A percentile compares a stretch with the other conserved stretches of the same genome.
These are phyloP conservation scores for Gymnosoma rotundatum DNA, from an alignment of 2,888 invertebrate species.

Conservation along the genomic window DNA sequence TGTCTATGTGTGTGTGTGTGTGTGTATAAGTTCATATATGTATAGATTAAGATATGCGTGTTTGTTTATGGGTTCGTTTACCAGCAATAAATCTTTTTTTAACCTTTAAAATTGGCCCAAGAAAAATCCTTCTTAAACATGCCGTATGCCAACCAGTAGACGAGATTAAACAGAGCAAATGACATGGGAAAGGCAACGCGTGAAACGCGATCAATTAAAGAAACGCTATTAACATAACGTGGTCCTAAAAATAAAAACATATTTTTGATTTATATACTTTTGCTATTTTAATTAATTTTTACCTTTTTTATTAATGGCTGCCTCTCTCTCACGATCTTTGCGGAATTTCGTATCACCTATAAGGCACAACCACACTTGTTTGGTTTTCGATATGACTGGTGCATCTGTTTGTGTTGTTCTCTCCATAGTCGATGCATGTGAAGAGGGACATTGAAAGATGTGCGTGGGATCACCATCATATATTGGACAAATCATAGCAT, in stretches of 20 bases:
- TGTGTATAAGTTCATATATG: neutral
- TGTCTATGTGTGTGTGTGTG: neutral
- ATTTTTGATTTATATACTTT: neutral
- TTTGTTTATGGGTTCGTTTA: constrained; percentile 4
- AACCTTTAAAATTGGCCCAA: constrained; percentile 77
- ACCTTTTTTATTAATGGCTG: constrained; percentile 81
- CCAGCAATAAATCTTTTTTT: constrained; percentile 32
- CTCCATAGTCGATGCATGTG: constrained; percentile 87
- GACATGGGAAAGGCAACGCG: constrained; percentile 92
- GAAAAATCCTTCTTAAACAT: constrained; percentile 85
- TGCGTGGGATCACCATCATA: constrained; percentile 84
- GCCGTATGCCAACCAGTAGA: constrained; percentile 94
- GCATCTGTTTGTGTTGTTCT: constrained; percentile 92
- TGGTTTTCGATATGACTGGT: constrained; percentile 88
- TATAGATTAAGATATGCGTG: neutral
- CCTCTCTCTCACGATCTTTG: constrained; percentile 89
- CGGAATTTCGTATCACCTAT: constrained; percentile 90
- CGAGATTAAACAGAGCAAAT: constrained; percentile 92
- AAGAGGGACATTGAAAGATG: constrained; percentile 80
- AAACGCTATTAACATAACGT: constrained; percentile 92
- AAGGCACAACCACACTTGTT: constrained; percentile 91
- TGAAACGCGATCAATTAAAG: constrained; percentile 91
- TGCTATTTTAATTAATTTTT: neutral
- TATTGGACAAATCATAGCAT: constrained; percentile 86
- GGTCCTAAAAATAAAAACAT: constrained; percentile 71